Evolutionary conservation across 2,888 invertebrate species (phyloP), one percentile per base, ranked within the genome.

Genomic region (Sphinx pinastri): DNA sequence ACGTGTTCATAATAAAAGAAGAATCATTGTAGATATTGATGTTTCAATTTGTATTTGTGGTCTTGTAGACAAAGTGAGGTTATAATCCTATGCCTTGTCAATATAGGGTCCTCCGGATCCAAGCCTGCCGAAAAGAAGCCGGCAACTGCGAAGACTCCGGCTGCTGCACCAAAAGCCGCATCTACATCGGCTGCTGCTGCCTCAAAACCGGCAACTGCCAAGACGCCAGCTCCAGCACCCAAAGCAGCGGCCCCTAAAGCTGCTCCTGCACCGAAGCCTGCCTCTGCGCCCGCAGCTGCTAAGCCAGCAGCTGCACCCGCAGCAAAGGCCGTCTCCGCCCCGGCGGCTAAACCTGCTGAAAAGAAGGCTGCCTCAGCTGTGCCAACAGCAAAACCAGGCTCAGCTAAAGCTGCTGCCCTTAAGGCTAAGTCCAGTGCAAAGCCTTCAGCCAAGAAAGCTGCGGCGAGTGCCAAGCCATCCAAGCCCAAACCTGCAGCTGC

Each of bases 371-470:
- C 92, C 49, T 77, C 92, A 0, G 73, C 88, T 52, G 88, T 79
- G 12, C 94, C 93, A 14, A 80, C 93, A 57, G 93, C 94, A 1
- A 95, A 95, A 78, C 94, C 95, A 75, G 94, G 94, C 14, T 93
- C 94, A 51, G 93, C 94, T 67, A 95, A 94, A 76, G 93, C 94
- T 74, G 93, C 94, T 69, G 93, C 94, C 2, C 82, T 94, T 7
- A 94, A 94, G 79, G 79, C 90, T 4, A 94, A 94, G 80, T 93
- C 94, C 11, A 94, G 92, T 85, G 93, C 94, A 0, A 94, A 94
- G 79, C 91, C 94, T 75, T 91, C 94, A 58, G 94, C 85, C 2
- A 94, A 94, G 83, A 95, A 95, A 82, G 92, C 94, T 73, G 93
- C 94, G 38, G 84, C 94, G 69, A 93, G 93, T 60, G 79, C 94